Conservation (phyloP, 2,888 invertebrate species). For the Odontocolon sp. region DNA sequence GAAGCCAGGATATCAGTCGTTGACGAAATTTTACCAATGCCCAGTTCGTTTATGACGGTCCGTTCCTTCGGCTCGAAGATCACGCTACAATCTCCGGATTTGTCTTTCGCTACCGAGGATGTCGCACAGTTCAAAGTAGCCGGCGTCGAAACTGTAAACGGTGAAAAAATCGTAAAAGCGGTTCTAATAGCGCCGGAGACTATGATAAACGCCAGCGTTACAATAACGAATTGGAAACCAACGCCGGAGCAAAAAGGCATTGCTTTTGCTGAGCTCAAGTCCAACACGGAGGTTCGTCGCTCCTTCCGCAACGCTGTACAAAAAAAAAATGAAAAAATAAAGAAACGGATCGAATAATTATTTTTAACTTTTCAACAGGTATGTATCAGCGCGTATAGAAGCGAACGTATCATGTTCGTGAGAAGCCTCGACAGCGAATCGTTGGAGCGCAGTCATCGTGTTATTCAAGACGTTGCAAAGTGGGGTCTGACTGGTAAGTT, state of each 20-base stretch:
- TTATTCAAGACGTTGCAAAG: slow-evolving; percentile 72
- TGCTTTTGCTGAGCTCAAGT: slow-evolving; percentile 63
- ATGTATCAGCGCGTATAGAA: slow-evolving; percentile 65
- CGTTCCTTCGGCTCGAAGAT: slow-evolving; percentile 62
- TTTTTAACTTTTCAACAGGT: slow-evolving; percentile 63
- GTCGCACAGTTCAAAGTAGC: slow-evolving; percentile 5
- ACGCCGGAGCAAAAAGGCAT: slow-evolving; percentile 68
- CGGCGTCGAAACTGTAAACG: neutral
- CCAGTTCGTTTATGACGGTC: slow-evolving; percentile 60
- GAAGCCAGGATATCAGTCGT: slow-evolving; percentile 64
- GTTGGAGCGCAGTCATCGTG: slow-evolving; percentile 63
- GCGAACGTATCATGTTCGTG: slow-evolving; percentile 66
- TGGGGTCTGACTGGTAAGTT: slow-evolving; percentile 68
- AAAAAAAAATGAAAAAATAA: too few species aligned
- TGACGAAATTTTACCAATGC: slow-evolving; percentile 62
- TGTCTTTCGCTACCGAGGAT: neutral
- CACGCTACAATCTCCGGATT: neutral
- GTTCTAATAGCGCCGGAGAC: neutral
- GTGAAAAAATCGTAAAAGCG: slow-evolving; percentile 3
- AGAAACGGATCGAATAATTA: neutral
- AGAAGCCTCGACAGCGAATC: slow-evolving; percentile 65
- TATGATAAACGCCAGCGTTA: slow-evolving; percentile 38
- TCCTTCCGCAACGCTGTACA: too few species aligned
- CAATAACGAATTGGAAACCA: slow-evolving; percentile 68
- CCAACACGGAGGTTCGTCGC: slow-evolving; percentile 67